These are phyloP conservation scores for Sylvia borin DNA, from an alignment of 2,797 vertebrate genomes.

Conservation along the genomic window DNA sequence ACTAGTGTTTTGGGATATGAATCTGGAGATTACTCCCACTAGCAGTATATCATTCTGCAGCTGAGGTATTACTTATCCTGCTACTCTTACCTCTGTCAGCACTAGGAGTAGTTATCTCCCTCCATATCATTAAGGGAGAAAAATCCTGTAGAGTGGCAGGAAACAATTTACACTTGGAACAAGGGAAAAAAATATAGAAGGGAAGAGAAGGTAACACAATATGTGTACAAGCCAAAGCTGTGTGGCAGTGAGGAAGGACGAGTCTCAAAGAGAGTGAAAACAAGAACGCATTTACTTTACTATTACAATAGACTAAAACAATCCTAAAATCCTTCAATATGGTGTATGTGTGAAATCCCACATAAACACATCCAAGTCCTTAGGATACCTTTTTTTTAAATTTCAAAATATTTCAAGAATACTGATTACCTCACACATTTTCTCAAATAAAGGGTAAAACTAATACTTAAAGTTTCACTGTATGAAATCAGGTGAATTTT, in stretches of 20 bases:
- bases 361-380: background rate
- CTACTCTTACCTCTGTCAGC: constrained; percentile 60
- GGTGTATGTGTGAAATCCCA: background rate
- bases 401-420: background rate
- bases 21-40: constrained; percentile 62
- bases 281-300: background rate
- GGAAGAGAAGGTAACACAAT: constrained; percentile 1
- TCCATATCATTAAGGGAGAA: constrained; percentile 59
- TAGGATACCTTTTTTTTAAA: rapidly evolving
- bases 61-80: constrained; percentile 67
- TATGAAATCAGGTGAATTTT: background rate
- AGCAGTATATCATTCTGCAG: constrained; percentile 58
- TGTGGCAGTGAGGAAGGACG: background rate
- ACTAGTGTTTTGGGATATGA: constrained; percentile 59
- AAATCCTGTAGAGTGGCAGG: constrained; percentile 58
- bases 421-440: background rate
- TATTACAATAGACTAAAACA: background rate
- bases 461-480: background rate
- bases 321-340: background rate
- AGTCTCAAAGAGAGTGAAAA: constrained; percentile 22
- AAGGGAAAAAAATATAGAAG: background rate
- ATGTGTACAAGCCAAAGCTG: background rate
- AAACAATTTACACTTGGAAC: constrained; percentile 71
- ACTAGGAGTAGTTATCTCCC: constrained; percentile 69
- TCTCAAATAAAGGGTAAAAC: background rate